Base-by-base conservation (phyloP, 2,888 invertebrate genomes). In the Temnothorax rugatulus region DNA sequence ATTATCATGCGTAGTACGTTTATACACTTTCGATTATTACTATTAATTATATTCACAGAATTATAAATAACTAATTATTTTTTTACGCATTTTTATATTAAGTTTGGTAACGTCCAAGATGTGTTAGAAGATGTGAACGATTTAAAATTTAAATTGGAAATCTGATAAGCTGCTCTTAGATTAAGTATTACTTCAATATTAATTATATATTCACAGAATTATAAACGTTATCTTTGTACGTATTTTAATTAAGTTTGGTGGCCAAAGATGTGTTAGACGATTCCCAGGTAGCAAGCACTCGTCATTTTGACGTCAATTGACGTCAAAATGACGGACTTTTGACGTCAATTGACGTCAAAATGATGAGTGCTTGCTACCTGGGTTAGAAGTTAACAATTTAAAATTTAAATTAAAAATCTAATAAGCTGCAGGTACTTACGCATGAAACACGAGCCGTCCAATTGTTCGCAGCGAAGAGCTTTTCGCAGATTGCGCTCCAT, bases 401-500 rank as follows among this genome's bases (percentile, higher is more conserved):
- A 15, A 50, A n/a, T 15, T 44, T 11, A 41, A 61, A 61, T 54
- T 52, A 1, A 15, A 63, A 63, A 63, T n/a, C 5, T 52, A 7
- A 7, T 38, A 34, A 44, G 63, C 57, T 61, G 29, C 41, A 63
- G 68, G 44, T 90, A 92, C 93, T 92, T 87, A 94, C 94, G 68
- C 69, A 94, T 86, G 85, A 93, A 93, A 81, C 91, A 93, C 7
- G 84, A 63, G 8, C 89, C 76, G 41, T 90, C 74, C 4, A 77
- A 75, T 11, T 79, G 57, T 68, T 77, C 21, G 71, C 82, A 87
- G 34, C 79, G 13, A 83, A 92, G 76, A 41, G 76, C 4, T 47
- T 91, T 92, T 85, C 90, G 86, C 66, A 94, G 50, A 85, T 95
- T 95, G 64, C 90, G 89, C 64, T 86, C 87, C 88, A 89, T 91